Evolutionary conservation across 2,797 vertebrate species (phyloP).

Genomic region (Aldrovandia affinis): DNA sequence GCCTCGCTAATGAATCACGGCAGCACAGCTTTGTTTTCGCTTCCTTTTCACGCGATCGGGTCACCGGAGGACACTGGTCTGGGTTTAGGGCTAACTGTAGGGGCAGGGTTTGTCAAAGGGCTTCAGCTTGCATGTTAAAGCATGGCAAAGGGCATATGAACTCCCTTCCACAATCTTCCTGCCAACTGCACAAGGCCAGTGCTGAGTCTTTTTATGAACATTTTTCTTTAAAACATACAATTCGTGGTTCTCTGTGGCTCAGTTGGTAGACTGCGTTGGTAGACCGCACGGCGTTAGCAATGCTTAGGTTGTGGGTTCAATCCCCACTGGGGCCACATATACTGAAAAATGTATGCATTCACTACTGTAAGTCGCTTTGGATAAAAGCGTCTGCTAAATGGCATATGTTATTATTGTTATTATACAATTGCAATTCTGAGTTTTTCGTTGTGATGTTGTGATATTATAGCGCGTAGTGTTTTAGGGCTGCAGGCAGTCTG

Average conservation of each 20-base stretch:
- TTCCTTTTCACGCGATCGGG: background rate
- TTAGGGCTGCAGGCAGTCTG: too few relatives aligned
- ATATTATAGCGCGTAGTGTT: too few relatives aligned
- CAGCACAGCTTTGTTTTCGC: background rate
- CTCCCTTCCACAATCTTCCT: background rate
- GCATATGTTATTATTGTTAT: too few relatives aligned
- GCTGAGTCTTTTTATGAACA: background rate
- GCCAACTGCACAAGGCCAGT: background rate
- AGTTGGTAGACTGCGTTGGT: too few relatives aligned
- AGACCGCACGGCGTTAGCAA: too few relatives aligned
- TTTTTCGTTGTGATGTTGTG: background rate
- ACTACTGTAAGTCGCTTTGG: too few relatives aligned
- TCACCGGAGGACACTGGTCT: background rate
- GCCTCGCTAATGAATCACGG: background rate
- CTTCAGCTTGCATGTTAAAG: background rate
- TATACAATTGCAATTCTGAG: background rate
- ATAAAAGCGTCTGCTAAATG: too few relatives aligned
- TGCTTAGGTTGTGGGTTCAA: too few relatives aligned
- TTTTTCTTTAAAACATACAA: background rate
- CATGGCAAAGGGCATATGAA: background rate
- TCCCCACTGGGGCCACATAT: too few relatives aligned
- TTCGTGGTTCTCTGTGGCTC: too few relatives aligned
- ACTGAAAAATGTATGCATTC: too few relatives aligned
- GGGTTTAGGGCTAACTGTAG: background rate
- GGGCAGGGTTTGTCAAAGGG: background rate